Conservation (phyloP, 64 coral and sea anemone genomes). For the Astreopora myriophthalma region DNA sequence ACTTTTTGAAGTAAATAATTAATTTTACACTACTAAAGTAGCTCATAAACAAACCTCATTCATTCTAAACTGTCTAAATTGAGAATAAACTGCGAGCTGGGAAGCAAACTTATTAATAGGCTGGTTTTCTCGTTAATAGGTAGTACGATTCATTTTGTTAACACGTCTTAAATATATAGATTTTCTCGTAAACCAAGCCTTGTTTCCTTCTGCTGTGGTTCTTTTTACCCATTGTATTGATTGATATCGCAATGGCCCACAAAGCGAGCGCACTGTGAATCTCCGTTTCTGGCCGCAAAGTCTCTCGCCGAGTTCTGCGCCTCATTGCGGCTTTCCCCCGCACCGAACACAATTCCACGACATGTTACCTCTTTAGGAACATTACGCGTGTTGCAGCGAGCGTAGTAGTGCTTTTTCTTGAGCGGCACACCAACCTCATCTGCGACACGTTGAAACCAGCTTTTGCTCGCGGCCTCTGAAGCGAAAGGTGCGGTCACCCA, state of each 20-base stretch:
- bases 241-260: not conserved
- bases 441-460: not conserved
- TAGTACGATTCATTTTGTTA: too few relatives aligned
- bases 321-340: not conserved
- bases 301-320: not conserved
- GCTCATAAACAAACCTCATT: too few relatives aligned
- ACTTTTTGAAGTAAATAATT: too few relatives aligned
- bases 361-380: not conserved
- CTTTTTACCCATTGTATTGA: not conserved
- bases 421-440: not conserved
- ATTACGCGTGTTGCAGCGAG: not conserved
- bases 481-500: not conserved
- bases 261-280: not conserved
- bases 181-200: too few relatives aligned
- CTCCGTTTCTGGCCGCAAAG: not conserved
- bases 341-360: not conserved
- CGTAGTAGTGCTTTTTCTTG: not conserved
- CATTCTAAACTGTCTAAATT: too few relatives aligned
- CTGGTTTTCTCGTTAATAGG: too few relatives aligned
- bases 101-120: too few relatives aligned
- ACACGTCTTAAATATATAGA: too few relatives aligned
- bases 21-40: too few relatives aligned
- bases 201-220: too few relatives aligned
- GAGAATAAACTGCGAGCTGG: too few relatives aligned
- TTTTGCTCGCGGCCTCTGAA: not conserved